These are phyloP conservation scores for Ectemnius continuus DNA, from an alignment of 2,888 invertebrate species.

Conservation along the genomic window DNA sequence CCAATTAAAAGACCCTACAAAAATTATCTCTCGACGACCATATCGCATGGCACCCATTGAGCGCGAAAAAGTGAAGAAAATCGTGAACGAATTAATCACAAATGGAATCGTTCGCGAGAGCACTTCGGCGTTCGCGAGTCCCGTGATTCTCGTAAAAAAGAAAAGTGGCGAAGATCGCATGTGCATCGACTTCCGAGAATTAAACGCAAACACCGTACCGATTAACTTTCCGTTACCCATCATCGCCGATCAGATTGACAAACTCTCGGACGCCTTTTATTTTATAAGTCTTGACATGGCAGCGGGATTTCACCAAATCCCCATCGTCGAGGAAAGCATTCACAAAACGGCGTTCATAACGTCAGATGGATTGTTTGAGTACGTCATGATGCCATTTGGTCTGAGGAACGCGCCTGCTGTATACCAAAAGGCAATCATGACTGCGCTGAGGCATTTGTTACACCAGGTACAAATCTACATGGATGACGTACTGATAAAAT, in stretches of 20 bases:
- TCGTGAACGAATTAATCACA: background rate
- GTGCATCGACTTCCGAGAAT: background rate
- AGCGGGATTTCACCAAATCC: constrained; percentile 26
- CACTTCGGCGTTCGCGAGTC: background rate
- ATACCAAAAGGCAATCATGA: constrained; percentile 10
- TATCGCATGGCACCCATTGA: no score
- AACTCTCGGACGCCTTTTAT: background rate
- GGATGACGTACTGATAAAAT: background rate
- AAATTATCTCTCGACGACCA: no score
- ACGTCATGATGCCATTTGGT: constrained; percentile 22
- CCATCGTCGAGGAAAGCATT: background rate
- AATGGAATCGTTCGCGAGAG: constrained; percentile 6
- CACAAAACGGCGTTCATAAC: constrained; percentile 21
- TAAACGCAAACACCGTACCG: background rate
- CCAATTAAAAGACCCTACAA: no score
- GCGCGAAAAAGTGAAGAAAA: background rate
- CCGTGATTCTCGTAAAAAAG: constrained; percentile 2
- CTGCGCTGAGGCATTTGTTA: background rate
- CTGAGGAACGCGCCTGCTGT: constrained; percentile 21
- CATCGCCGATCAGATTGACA: background rate
- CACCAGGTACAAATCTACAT: background rate
- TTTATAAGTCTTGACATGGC: background rate
- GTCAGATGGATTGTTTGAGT: constrained; percentile 17
- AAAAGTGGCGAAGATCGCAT: constrained; percentile 1
- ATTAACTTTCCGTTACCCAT: background rate